phyloP scores from a whole-genome alignment of 92 coral and sea anemone genomes.

The Palythoa grandis region DNA sequence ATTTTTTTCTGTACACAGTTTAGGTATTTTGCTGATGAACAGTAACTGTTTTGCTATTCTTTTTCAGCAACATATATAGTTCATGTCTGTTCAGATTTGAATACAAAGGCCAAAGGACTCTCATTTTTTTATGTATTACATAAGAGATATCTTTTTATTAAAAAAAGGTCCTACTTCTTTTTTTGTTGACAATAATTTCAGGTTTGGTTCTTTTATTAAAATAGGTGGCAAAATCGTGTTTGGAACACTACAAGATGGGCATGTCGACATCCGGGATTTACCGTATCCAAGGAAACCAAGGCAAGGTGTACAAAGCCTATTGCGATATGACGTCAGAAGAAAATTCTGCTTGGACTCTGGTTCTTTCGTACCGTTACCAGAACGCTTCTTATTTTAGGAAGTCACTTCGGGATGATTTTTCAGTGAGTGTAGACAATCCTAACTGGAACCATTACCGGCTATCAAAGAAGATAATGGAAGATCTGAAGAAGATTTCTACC shows the following conservation, averaged over 20 bases:
- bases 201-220: background rate
- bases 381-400: background rate
- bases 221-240: slow-evolving; percentile 30
- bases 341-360: slow-evolving; percentile 30
- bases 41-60: too few species aligned
- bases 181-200: background rate
- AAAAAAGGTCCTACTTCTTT: background rate
- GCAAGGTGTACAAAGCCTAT: slow-evolving; percentile 14
- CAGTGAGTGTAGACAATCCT: background rate
- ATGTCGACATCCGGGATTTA: slow-evolving; percentile 23
- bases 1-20: too few species aligned
- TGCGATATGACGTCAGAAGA: slow-evolving; percentile 39
- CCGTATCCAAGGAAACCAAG: slow-evolving; percentile 8
- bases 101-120: background rate
- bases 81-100: too few species aligned
- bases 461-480: background rate
- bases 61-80: too few species aligned
- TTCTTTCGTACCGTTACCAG: slow-evolving; percentile 21
- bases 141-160: too few species aligned
- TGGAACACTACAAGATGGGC: slow-evolving; percentile 6
- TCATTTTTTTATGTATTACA: background rate
- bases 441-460: slow-evolving; percentile 37
- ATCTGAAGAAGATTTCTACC: slow-evolving; percentile 13
- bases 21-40: too few species aligned
- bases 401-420: background rate